These are phyloP conservation scores for Regulus satrapa DNA, from an alignment of 2,113 vertebrate species.

Conservation along the genomic window DNA sequence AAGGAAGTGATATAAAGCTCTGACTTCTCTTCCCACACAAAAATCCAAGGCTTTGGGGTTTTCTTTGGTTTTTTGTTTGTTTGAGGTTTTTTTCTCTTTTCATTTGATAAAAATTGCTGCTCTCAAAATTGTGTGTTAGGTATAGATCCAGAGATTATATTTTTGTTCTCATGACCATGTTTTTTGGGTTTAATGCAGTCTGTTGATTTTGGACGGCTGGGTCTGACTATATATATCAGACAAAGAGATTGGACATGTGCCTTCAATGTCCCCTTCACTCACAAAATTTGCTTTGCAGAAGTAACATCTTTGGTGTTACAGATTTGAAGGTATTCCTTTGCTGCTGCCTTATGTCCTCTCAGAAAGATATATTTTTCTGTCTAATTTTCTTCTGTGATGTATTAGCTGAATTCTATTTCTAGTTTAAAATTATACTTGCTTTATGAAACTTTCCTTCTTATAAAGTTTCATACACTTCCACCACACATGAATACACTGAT, in stretches of 20 bases:
- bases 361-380: neutral
- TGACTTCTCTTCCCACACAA: neutral
- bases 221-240: neutral
- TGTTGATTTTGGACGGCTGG: constrained; percentile 1
- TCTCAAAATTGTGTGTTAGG: neutral
- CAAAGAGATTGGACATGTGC: neutral
- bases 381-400: neutral
- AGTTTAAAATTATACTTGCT: neutral
- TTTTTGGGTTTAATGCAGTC: neutral
- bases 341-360: neutral
- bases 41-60: neutral
- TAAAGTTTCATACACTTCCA: neutral
- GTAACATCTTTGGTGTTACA: neutral
- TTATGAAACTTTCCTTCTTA: neutral
- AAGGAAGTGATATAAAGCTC: neutral
- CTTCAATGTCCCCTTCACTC: constrained; percentile 3
- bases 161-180: neutral
- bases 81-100: neutral
- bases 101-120: neutral
- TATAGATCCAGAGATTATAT: neutral
- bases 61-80: too few relatives aligned
- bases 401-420: neutral
- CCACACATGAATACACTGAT: neutral
- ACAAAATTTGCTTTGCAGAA: constrained; percentile 17
- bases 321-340: neutral